Evolutionary conservation across 2,888 invertebrate species (phyloP).

Genomic region (Caprella mutica): DNA sequence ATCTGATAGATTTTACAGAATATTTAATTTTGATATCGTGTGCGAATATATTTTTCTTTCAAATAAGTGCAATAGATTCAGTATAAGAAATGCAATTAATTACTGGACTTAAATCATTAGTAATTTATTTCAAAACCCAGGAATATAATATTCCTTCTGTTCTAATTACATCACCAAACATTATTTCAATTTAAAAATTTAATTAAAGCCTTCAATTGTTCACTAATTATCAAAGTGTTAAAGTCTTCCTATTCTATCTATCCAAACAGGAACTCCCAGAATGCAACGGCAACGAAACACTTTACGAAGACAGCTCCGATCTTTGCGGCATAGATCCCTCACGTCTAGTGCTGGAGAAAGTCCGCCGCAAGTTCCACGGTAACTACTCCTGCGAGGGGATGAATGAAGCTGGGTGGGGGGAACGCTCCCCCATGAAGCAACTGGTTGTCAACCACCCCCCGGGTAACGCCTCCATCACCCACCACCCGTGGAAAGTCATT

Average conservation of each 20-base stretch:
- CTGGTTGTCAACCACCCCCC: constrained; percentile 56
- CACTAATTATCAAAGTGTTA: neutral
- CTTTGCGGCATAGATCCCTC: constrained; percentile 79
- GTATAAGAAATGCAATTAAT: neutral
- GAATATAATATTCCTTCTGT: neutral
- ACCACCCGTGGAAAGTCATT: constrained; percentile 19
- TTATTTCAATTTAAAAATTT: neutral
- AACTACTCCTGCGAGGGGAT: constrained; percentile 87
- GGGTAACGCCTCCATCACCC: constrained; percentile 20
- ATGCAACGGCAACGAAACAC: constrained; percentile 24
- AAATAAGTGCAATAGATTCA: neutral
- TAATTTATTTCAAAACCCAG: too few species aligned
- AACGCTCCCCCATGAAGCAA: constrained; percentile 61
- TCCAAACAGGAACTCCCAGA: constrained; percentile 27
- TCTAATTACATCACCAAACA: neutral
- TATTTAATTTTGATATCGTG: neutral
- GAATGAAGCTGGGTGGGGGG: constrained; percentile 81
- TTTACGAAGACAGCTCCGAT: constrained; percentile 29
- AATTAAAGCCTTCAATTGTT: neutral
- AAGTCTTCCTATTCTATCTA: constrained; percentile 7
- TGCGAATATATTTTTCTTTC: neutral
- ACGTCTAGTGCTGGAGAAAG: constrained; percentile 67
- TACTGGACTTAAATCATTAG: too few species aligned
- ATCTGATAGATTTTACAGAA: neutral
- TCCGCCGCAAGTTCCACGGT: constrained; percentile 61